Percentiles rank a stretch among this genome's conserved stretches.
Conservation (phyloP, 2,888 invertebrate species). For the Aphodius granarius region DNA sequence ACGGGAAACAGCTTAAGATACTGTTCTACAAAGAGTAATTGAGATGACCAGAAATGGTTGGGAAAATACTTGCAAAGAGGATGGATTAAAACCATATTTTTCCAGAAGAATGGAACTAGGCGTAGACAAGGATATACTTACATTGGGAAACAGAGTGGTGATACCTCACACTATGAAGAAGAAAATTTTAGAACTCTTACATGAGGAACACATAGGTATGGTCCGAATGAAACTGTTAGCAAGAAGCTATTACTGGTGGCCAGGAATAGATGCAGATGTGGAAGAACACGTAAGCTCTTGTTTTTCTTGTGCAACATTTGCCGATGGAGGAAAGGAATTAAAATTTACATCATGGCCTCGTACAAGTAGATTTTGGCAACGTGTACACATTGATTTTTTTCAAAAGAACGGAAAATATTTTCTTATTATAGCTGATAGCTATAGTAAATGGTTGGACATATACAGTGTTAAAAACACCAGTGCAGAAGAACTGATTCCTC, state of each 20-base stretch:
- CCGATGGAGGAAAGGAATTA: neutral
- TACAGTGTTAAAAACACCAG: constrained; percentile 32
- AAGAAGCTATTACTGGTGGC: constrained; percentile 11
- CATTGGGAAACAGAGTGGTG: constrained; percentile 13
- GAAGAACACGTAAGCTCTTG: constrained; percentile 17
- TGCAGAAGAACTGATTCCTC: constrained; percentile 27
- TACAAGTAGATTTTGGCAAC: neutral
- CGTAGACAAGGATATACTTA: constrained; percentile 4
- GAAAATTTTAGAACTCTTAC: neutral
- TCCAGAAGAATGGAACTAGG: neutral
- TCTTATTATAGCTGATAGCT: constrained; percentile 31
- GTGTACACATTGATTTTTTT: constrained; percentile 21
- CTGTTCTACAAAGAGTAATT: neutral
- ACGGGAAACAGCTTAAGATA: too few species aligned
- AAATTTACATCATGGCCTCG: constrained; percentile 1
- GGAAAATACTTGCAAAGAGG: neutral
- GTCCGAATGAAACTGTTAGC: constrained; percentile 17
- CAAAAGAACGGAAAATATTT: constrained; percentile 25
- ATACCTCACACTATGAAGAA: constrained; percentile 10
- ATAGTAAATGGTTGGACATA: constrained; percentile 34
- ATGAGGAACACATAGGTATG: constrained; percentile 18
- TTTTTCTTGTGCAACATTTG: constrained; percentile 10
- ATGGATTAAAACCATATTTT: constrained; percentile 3
- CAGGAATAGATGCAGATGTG: constrained; percentile 11
- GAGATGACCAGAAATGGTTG: neutral